Percentiles rank a stretch among this genome's conserved stretches.
phyloP scores from a whole-genome alignment of 2,888 invertebrate genomes.

The Spialia ferax region DNA sequence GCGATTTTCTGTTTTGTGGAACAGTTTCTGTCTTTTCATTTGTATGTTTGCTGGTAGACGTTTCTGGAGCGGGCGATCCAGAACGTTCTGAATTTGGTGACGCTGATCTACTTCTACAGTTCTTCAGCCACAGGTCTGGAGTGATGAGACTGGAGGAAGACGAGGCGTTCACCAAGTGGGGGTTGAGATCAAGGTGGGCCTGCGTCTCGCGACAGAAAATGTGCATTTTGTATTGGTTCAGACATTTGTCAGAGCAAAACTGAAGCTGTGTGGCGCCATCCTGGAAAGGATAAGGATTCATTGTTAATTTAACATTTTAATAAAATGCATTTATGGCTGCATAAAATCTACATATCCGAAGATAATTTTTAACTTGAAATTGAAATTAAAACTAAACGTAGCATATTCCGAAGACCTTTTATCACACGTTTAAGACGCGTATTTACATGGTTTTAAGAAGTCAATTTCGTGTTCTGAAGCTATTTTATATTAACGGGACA shows the following conservation, averaged over 20 bases:
- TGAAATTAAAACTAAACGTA: too few relatives aligned
- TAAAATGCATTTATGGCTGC: too few relatives aligned
- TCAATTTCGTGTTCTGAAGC: too few relatives aligned
- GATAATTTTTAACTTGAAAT: too few relatives aligned
- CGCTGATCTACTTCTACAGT: conserved; percentile 90
- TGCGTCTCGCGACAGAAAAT: conserved; percentile 98
- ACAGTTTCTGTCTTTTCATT: conserved; percentile 59
- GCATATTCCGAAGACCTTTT: too few relatives aligned
- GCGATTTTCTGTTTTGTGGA: conserved; percentile 71
- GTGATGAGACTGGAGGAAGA: conserved; percentile 90
- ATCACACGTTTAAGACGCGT: too few relatives aligned
- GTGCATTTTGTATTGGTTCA: conserved; percentile 99
- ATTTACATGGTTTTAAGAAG: too few relatives aligned
- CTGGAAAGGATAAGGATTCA: conserved; percentile 71
- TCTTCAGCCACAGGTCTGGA: conserved; percentile 96
- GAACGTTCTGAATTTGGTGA: conserved; percentile 87
- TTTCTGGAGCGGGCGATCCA: conserved; percentile 82
- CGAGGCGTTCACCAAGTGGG: conserved; percentile 88
- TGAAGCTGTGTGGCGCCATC: conserved; percentile 96
- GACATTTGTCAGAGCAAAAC: conserved; percentile 96
- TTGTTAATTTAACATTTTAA: background rate
- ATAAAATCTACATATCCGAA: too few relatives aligned
- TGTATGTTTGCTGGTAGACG: conserved; percentile 51
- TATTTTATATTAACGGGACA: too few relatives aligned
- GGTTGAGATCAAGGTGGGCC: conserved; percentile 95